Percentiles rank a stretch among this genome's conserved stretches.
phyloP scores from a whole-genome alignment of 2,797 vertebrate genomes.

The Tokudaia muenninki region DNA sequence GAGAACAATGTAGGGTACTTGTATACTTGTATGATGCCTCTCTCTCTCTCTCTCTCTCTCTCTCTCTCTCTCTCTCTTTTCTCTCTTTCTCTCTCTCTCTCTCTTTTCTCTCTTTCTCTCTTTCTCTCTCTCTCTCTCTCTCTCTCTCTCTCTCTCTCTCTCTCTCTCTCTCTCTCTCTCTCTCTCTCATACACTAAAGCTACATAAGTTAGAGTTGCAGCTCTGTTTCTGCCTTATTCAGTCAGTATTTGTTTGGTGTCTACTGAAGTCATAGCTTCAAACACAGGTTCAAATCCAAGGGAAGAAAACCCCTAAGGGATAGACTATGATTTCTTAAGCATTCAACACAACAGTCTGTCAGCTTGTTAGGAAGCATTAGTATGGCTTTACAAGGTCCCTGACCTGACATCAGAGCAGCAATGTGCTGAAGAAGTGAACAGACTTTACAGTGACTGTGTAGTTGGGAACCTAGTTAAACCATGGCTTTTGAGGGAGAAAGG shows the following conservation, averaged over 20 bases:
- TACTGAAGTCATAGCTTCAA: slow-evolving; percentile 8
- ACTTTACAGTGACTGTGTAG: not conserved
- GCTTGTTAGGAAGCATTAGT: not conserved
- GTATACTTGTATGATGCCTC: too few species aligned
- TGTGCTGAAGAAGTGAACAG: not conserved
- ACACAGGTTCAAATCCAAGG: slow-evolving; percentile 10
- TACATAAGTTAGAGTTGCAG: not conserved
- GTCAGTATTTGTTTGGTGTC: slow-evolving; percentile 1
- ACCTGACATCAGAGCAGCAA: not conserved
- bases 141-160: not conserved
- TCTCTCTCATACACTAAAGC: not conserved
- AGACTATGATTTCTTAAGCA: not conserved
- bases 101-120: not conserved
- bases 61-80: too few species aligned
- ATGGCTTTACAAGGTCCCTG: not conserved
- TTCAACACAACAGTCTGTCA: not conserved
- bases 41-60: too few species aligned
- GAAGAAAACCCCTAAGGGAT: not conserved
- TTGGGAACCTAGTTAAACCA: not conserved
- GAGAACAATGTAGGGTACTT: not conserved
- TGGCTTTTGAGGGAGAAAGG: not conserved
- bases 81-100: too few species aligned
- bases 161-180: not conserved
- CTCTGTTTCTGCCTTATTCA: not conserved
- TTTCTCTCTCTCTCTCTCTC: not conserved